Conservation (phyloP, 2,113 vertebrate genomes). For the Dunckerocampus dactyliophorus region DNA sequence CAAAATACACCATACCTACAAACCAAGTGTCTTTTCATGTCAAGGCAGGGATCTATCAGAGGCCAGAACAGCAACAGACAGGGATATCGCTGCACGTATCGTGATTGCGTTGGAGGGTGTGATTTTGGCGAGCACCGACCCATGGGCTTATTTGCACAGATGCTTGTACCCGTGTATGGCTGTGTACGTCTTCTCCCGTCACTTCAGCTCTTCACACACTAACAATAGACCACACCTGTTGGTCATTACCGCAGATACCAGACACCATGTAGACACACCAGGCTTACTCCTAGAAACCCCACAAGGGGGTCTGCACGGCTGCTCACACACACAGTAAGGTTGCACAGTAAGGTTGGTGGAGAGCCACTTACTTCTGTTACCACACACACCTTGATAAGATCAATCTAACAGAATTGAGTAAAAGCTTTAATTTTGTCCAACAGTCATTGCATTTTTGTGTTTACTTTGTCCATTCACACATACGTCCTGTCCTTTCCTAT, state of each 20-base stretch:
- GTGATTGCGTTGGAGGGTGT: constrained; percentile 27
- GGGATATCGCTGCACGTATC: constrained; percentile 9
- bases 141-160: constrained; percentile 19
- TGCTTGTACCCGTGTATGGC: constrained; percentile 46
- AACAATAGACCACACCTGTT: constrained; percentile 73
- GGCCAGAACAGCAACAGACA: constrained; percentile 21
- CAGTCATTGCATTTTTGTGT: constrained; percentile 28
- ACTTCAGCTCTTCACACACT: constrained; percentile 31
- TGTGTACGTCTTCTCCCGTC: constrained; percentile 20
- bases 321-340: constrained; percentile 41
- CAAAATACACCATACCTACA: constrained; percentile 19
- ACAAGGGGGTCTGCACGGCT: constrained; percentile 27
- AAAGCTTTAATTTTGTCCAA: constrained; percentile 4
- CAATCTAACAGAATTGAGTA: constrained; percentile 3
- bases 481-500: constrained; percentile 14
- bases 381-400: background rate
- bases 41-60: constrained; percentile 31
- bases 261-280: constrained; percentile 53
- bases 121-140: constrained; percentile 18
- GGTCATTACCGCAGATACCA: constrained; percentile 62
- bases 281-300: constrained; percentile 38
- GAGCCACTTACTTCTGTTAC: too few relatives aligned
- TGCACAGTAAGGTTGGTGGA: constrained; percentile 41
- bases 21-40: constrained; percentile 28
- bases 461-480: constrained; percentile 10